Base-by-base conservation (phyloP, 2,888 invertebrate species). In the Diaprepes abbreviatus region DNA sequence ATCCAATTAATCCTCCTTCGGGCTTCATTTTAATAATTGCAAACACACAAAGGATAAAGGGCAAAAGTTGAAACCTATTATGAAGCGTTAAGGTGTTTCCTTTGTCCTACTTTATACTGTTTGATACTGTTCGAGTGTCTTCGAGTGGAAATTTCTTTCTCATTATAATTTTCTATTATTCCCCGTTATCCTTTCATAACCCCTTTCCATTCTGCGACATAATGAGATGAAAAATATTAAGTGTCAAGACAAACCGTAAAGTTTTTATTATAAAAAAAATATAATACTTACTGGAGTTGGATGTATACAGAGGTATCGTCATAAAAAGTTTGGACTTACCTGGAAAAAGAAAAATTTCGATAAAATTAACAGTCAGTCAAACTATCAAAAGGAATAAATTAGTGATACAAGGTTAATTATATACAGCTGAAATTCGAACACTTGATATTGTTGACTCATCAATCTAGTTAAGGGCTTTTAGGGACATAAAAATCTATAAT, bases 111-210 rank as follows among this genome's bases (percentile, higher is more conserved):
- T 45, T 40, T 16, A 16, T 16, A 14, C 14, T 14, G 16, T 16
- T 43, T 43, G 19, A 7, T 43, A 10, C 43, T 21, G 19, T 43
- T 43, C 24, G n/a, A 24, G 12, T 5, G 21, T 12, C 12, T 10
- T 45, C 24, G 24, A 45, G 45, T 45, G 45, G 24, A 45, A 45
- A 45, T 45, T 45, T 45, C 45, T 43, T 45, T 21, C 24, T 45
- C 24, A 45, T 45, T 45, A 45, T 24, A 45, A 45, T 10, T n/a
- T 43, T 45, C 45, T 24, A 45, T 45, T 45, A 45, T 24, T 45
- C 45, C 24, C 45, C 6, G 12, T 45, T 45, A 24, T 45, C 12
- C 45, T 24, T 45, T 45, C 35, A n/a, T 21, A n/a, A 4, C 45
- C 45, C 24, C n/a, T n/a, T 21, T n/a, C 24, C 16, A 21, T 24